Conservation (phyloP, 1,140 invertebrate species). For the Anastrepha ludens region DNA sequence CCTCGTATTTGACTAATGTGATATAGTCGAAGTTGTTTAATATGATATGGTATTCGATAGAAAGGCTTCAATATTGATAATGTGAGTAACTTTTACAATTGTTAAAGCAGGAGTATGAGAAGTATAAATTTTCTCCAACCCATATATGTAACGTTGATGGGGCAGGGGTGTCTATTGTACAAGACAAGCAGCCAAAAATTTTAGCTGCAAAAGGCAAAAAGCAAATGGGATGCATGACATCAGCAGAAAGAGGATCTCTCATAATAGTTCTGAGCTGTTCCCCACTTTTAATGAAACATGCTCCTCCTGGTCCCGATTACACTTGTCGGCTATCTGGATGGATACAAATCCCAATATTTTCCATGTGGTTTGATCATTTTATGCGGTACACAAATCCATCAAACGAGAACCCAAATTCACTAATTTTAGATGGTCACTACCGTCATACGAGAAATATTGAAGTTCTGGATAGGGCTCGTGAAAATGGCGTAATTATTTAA, state of each 20-base stretch:
- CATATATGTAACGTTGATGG: background rate
- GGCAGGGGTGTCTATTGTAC: conserved; percentile 9
- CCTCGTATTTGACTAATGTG: conserved; percentile 64
- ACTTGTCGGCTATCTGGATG: conserved; percentile 28
- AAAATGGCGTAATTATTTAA: conserved; percentile 69
- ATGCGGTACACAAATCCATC: conserved; percentile 52
- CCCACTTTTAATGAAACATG: background rate
- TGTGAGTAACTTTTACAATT: background rate
- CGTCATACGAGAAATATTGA: conserved; percentile 72
- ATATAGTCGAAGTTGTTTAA: conserved; percentile 65
- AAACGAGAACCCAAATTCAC: conserved; percentile 61
- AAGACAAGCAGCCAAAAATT: conserved; percentile 10
- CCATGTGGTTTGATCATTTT: conserved; percentile 71
- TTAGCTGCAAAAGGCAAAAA: conserved; percentile 17
- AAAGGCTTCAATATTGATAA: conserved; percentile 8
- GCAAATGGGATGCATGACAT: conserved; percentile 3
- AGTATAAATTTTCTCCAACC: conserved; percentile 9
- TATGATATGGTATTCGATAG: conserved; percentile 63
- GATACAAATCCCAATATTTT: conserved; percentile 67
- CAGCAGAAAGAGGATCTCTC: conserved; percentile 59
- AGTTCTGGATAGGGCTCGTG: conserved; percentile 65
- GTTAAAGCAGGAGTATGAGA: background rate
- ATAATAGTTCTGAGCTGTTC: conserved; percentile 4
- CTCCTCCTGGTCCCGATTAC: conserved; percentile 19
- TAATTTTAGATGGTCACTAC: conserved; percentile 72